Conservation (phyloP, 1,140 invertebrate genomes). For the Aethina tumida region DNA sequence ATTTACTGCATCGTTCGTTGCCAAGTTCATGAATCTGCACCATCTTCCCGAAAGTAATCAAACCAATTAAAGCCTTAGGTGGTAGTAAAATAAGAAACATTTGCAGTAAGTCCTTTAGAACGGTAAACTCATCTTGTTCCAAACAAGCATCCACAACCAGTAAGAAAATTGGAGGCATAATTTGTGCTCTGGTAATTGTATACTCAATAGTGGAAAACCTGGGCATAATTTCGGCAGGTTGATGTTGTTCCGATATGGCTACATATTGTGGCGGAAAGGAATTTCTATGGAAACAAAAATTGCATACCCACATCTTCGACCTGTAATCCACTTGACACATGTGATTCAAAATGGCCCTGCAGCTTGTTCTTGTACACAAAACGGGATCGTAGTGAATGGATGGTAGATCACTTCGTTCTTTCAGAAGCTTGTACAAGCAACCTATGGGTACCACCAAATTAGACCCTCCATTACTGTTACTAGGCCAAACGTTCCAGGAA, state of each 20-base stretch:
- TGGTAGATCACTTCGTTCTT: conserved; percentile 87
- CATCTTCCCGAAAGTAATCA: conserved; percentile 98
- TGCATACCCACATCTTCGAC: conserved; percentile 97
- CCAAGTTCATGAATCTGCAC: conserved; percentile 75
- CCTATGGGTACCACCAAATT: conserved; percentile 91
- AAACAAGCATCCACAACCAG: conserved; percentile 97
- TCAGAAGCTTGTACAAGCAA: conserved; percentile 90
- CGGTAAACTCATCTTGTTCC: conserved; percentile 93
- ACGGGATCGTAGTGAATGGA: conserved; percentile 97
- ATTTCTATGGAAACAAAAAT: conserved; percentile 98
- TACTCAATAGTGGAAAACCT: conserved; percentile 98
- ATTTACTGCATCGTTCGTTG: conserved; percentile 90
- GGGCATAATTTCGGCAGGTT: conserved; percentile 96
- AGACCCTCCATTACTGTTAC: conserved; percentile 88
- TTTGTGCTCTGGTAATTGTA: conserved; percentile 81
- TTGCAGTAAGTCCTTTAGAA: conserved; percentile 93
- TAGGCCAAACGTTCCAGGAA: conserved; percentile 99
- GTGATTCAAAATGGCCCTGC: conserved; percentile 93
- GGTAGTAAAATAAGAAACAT: conserved; percentile 94
- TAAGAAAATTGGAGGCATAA: conserved; percentile 92
- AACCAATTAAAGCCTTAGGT: conserved; percentile 78
- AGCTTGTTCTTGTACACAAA: conserved; percentile 83
- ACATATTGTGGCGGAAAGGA: conserved; percentile 98
- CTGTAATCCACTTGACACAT: conserved; percentile 96
- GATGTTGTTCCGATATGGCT: conserved; percentile 94